phyloP scores from a whole-genome alignment of 2,888 invertebrate genomes.

The Cetonia aurata region DNA sequence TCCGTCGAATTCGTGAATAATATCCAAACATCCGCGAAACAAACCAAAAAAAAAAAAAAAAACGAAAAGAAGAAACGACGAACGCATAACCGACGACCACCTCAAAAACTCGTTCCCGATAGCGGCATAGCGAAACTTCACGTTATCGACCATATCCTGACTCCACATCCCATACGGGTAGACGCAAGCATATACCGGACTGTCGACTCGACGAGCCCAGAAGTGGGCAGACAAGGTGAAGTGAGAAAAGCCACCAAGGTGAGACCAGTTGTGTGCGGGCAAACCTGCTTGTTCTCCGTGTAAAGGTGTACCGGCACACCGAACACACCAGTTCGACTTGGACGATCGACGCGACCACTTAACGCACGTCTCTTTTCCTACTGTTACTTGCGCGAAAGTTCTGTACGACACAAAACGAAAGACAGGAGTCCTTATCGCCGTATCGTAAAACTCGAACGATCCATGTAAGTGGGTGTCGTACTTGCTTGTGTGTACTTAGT shows the following conservation, averaged over 20 bases:
- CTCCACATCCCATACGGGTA: too few relatives aligned
- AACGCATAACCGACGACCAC: too few relatives aligned
- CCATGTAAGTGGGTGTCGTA: background rate
- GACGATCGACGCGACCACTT: constrained; percentile 48
- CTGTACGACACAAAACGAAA: background rate
- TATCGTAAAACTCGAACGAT: background rate
- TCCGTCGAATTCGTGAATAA: too few relatives aligned
- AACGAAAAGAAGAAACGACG: too few relatives aligned
- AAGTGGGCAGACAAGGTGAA: constrained; percentile 51
- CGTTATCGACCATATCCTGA: too few relatives aligned
- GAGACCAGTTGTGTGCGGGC: constrained; percentile 53
- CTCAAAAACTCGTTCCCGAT: too few relatives aligned
- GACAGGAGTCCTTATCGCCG: background rate
- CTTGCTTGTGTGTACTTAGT: background rate
- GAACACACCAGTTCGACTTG: constrained; percentile 46
- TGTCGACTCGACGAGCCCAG: constrained; percentile 6
- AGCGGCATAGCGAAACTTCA: too few relatives aligned
- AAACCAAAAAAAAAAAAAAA: too few relatives aligned
- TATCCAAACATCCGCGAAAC: too few relatives aligned
- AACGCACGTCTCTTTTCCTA: constrained; percentile 18
- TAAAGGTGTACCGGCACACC: constrained; percentile 31
- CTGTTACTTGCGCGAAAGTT: too few relatives aligned
- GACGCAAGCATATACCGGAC: too few relatives aligned
- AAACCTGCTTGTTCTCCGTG: constrained; percentile 46
- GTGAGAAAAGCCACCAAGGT: constrained; percentile 52